These are phyloP conservation scores for Gobiocypris rarus DNA, from an alignment of 2,113 vertebrate genomes.

Conservation along the genomic window DNA sequence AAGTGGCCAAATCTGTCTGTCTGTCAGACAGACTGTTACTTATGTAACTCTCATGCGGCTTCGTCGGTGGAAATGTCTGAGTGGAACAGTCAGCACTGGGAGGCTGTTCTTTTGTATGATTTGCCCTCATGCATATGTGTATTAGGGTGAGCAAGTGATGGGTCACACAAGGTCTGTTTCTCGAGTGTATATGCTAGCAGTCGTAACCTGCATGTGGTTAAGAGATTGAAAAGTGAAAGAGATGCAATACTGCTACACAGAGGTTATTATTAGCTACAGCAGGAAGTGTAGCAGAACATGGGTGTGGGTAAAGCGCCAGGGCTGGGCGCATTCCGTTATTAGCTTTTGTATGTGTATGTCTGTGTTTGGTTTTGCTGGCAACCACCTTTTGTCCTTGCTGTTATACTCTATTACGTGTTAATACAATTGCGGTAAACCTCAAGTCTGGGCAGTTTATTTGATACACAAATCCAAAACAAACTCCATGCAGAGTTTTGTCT, in stretches of 20 bases:
- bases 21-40: neutral
- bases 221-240: neutral
- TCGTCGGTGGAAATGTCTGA: slow-evolving; percentile 33
- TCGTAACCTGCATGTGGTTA: slow-evolving; percentile 5
- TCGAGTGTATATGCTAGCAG: slow-evolving; percentile 8
- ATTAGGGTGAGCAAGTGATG: neutral
- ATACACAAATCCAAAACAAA: slow-evolving; percentile 19
- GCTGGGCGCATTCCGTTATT: slow-evolving; percentile 26
- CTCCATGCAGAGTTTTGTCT: neutral
- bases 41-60: slow-evolving; percentile 20
- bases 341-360: slow-evolving; percentile 30
- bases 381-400: slow-evolving; percentile 13
- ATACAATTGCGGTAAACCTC: slow-evolving; percentile 30
- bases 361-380: slow-evolving; percentile 19
- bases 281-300: slow-evolving; percentile 50
- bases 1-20: slow-evolving; percentile 8
- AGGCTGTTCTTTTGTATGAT: neutral
- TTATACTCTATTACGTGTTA: neutral
- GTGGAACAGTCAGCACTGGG: neutral
- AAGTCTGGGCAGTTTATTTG: neutral
- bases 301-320: slow-evolving; percentile 12
- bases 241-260: slow-evolving; percentile 9
- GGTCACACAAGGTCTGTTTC: neutral
- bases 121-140: neutral
- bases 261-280: slow-evolving; percentile 52